Conservation (phyloP, 2,888 invertebrate species). For the Drosophila imparisetae region DNA sequence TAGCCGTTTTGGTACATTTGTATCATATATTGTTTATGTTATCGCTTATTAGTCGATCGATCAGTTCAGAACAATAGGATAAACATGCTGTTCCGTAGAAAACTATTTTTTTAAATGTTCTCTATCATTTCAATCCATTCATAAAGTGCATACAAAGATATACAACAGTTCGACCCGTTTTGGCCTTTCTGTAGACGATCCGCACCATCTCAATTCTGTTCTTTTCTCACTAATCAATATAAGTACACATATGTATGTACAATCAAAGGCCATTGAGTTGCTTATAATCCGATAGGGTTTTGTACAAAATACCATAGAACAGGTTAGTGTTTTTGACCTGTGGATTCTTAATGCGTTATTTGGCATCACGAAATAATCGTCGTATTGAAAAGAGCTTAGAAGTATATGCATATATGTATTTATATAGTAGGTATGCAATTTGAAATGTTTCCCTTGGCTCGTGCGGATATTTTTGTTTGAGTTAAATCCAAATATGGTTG, state of each 20-base stretch:
- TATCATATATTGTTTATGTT: background rate
- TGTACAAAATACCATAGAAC: background rate
- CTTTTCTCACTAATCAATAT: background rate
- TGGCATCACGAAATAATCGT: background rate
- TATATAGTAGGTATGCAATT: background rate
- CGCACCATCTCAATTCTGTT: slow-evolving; percentile 1
- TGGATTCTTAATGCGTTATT: background rate
- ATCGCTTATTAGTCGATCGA: background rate
- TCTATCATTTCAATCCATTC: background rate
- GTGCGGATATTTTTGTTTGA: too few relatives aligned
- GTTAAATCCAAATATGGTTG: slow-evolving; percentile 1
- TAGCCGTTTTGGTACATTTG: background rate
- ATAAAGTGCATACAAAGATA: background rate
- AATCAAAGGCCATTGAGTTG: background rate
- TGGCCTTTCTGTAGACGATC: background rate
- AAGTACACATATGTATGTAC: background rate
- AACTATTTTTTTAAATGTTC: background rate
- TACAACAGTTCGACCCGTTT: background rate
- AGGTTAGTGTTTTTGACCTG: background rate
- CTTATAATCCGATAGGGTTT: background rate
- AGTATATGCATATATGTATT: background rate
- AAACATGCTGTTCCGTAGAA: background rate
- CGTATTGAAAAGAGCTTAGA: background rate
- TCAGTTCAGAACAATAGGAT: background rate
- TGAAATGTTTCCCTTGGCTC: background rate